phyloP scores from a whole-genome alignment of 2,888 invertebrate genomes.

The Dascillus cervinus region DNA sequence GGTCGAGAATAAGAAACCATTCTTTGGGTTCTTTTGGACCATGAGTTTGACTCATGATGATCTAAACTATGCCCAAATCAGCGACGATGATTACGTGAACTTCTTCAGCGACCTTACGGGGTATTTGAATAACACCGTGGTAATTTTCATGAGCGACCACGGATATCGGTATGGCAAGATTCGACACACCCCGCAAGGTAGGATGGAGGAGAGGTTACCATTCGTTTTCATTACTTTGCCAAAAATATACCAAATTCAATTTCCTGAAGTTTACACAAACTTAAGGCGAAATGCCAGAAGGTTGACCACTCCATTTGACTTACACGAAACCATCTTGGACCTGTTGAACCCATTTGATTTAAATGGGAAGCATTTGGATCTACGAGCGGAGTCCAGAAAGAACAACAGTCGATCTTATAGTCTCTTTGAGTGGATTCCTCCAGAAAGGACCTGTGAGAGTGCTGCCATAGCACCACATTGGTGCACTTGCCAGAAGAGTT shows the following conservation, averaged over 20 bases:
- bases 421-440: slow-evolving; percentile 66
- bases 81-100: slow-evolving; percentile 57
- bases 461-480: slow-evolving; percentile 78
- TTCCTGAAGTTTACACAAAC: slow-evolving; percentile 55
- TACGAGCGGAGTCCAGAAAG: slow-evolving; percentile 31
- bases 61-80: slow-evolving; percentile 67
- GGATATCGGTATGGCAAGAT: slow-evolving; percentile 83
- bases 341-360: slow-evolving; percentile 49
- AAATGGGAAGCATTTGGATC: slow-evolving; percentile 38
- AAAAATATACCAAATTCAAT: slow-evolving; percentile 56
- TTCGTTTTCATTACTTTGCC: slow-evolving; percentile 70
- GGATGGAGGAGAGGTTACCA: slow-evolving; percentile 82
- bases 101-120: slow-evolving; percentile 51
- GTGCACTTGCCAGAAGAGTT: slow-evolving; percentile 77
- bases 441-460: slow-evolving; percentile 62
- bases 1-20: slow-evolving; percentile 49
- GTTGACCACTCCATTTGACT: slow-evolving; percentile 78
- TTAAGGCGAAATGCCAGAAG: slow-evolving; percentile 58
- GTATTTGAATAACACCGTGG: slow-evolving; percentile 57
- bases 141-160: slow-evolving; percentile 78
- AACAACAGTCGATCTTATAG: slow-evolving; percentile 57
- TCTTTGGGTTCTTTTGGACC: slow-evolving; percentile 82
- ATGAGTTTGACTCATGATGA: slow-evolving; percentile 78
- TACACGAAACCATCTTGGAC: slow-evolving; percentile 71
- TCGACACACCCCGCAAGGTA: slow-evolving; percentile 74